A percentile compares a stretch with the other conserved stretches of the same genome.
Conservation (phyloP, 1,140 invertebrate species). For the Drosophila sucinea region DNA sequence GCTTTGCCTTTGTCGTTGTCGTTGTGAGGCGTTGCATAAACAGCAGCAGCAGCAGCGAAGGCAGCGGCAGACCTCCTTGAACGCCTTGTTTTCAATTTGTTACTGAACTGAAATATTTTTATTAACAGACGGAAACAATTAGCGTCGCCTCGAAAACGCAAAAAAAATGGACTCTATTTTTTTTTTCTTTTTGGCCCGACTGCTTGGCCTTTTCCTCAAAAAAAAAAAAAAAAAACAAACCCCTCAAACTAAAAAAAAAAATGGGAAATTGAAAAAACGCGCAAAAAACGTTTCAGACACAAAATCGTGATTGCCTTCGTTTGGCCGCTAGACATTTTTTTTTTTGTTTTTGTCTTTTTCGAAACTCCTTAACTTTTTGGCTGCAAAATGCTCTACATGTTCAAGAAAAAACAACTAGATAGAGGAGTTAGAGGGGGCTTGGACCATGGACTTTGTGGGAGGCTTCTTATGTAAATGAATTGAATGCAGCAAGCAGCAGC, state of each 20-base stretch:
- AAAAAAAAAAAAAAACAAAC: conserved; percentile 24
- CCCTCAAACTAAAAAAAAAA: conserved; percentile 35
- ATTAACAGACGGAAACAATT: conserved; percentile 82
- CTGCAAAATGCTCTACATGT: conserved; percentile 45
- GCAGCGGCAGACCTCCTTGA: conserved; percentile 25
- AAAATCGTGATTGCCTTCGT: conserved; percentile 79
- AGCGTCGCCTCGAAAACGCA: conserved; percentile 62
- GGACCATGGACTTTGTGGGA: conserved; percentile 12
- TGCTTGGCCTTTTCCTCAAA: conserved; percentile 63
- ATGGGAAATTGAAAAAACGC: conserved; percentile 74
- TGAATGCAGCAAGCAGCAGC: conserved; percentile 14
- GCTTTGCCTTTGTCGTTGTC: conserved; percentile 47
- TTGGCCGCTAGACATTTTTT: conserved; percentile 72
- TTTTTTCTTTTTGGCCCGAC: conserved; percentile 20
- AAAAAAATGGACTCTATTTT: conserved; percentile 41
- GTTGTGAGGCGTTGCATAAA: conserved; percentile 77
- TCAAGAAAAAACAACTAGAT: not conserved
- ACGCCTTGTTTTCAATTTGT: conserved; percentile 75
- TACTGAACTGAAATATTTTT: conserved; percentile 79
- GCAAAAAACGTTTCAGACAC: conserved; percentile 75
- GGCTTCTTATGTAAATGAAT: conserved; percentile 37
- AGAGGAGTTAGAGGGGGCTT: not conserved
- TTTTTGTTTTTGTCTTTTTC: conserved; percentile 13
- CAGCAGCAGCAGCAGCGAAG: conserved; percentile 44
- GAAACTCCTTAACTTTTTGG: conserved; percentile 16